Evolutionary conservation across 2,113 vertebrate species (phyloP).

Genomic region (Eulemur rufifrons): DNA sequence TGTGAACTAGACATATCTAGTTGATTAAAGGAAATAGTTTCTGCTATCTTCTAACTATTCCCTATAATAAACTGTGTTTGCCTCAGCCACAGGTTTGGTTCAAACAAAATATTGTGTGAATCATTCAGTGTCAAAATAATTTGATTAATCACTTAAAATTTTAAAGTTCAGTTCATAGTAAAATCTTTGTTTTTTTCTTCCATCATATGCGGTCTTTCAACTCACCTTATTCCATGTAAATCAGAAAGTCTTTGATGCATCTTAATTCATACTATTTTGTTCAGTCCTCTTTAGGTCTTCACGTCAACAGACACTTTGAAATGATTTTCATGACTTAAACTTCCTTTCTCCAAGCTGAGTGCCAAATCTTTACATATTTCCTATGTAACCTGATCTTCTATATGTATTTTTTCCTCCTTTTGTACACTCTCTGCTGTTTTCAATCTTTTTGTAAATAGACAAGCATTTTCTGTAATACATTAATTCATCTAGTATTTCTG

Average conservation of each 20-base stretch:
- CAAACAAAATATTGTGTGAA: conserved; percentile 38
- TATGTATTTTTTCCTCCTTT: neutral
- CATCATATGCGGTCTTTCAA: neutral
- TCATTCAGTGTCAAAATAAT: conserved; percentile 14
- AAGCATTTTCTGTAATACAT: neutral
- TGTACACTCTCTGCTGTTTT: neutral
- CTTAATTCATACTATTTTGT: neutral
- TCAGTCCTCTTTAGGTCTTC: neutral
- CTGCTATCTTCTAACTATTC: neutral
- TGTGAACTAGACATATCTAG: neutral
- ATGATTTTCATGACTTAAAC: neutral
- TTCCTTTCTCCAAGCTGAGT: neutral
- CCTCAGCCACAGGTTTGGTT: neutral
- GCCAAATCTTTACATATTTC: neutral
- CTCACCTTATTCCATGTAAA: neutral
- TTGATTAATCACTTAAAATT: conserved; percentile 21
- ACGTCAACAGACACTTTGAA: neutral
- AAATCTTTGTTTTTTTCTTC: neutral
- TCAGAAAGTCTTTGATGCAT: neutral
- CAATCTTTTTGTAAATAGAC: neutral
- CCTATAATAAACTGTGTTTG: neutral
- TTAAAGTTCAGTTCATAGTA: neutral
- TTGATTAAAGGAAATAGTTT: neutral
- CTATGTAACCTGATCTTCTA: neutral
- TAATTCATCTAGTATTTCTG: neutral